phyloP scores from a whole-genome alignment of 2,797 vertebrate genomes.

The Phoxinus dragarum region DNA sequence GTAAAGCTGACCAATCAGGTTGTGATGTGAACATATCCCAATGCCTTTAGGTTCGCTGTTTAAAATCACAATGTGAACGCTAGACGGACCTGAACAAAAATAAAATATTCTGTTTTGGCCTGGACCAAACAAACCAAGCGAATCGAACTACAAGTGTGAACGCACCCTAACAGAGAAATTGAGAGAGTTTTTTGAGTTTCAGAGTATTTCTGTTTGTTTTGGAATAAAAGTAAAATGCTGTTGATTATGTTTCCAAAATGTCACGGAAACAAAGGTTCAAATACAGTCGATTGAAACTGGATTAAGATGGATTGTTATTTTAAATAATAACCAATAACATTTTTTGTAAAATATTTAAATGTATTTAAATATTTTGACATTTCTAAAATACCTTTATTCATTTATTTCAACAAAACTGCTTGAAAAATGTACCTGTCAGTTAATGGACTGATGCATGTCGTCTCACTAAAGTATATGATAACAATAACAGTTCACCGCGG shows the following conservation, averaged over 20 bases:
- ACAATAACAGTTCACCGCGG: background rate
- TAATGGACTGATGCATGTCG: constrained; percentile 8
- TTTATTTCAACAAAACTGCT: background rate
- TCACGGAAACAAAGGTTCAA: background rate
- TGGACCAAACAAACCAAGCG: too few relatives aligned
- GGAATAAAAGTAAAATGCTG: background rate
- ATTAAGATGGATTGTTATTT: background rate
- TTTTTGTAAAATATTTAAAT: background rate
- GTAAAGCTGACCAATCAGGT: too few relatives aligned
- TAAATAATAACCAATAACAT: background rate
- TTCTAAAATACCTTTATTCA: background rate
- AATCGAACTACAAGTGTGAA: too few relatives aligned
- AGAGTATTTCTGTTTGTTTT: background rate
- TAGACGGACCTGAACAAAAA: too few relatives aligned
- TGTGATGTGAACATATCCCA: too few relatives aligned
- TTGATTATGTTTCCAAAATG: background rate
- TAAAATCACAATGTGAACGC: too few relatives aligned
- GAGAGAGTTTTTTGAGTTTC: too few relatives aligned
- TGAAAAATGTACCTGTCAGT: constrained; percentile 29
- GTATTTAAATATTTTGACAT: background rate
- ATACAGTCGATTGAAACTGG: background rate
- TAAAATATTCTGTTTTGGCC: too few relatives aligned
- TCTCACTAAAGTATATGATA: background rate
- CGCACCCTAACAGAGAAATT: too few relatives aligned
- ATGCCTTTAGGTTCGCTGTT: too few relatives aligned